These are phyloP conservation scores for Cephus pygmeus DNA, from an alignment of 2,888 invertebrate genomes.

Conservation along the genomic window DNA sequence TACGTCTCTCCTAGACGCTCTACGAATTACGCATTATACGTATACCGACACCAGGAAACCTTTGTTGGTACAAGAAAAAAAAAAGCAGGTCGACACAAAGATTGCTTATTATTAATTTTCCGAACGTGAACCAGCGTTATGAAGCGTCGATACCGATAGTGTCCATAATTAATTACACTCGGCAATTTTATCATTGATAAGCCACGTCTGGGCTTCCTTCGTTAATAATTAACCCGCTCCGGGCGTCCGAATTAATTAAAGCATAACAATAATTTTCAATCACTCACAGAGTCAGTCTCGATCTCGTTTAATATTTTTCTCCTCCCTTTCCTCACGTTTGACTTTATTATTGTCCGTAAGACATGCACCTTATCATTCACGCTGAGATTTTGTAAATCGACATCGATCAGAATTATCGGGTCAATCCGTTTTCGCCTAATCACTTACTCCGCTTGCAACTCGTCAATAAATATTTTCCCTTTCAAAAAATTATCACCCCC, in stretches of 20 bases:
- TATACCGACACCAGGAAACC: not conserved
- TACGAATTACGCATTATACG: too few relatives aligned
- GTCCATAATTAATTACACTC: not conserved
- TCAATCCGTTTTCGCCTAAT: not conserved
- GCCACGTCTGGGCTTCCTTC: not conserved
- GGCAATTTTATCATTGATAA: not conserved
- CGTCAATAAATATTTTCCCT: not conserved
- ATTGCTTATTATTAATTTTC: not conserved
- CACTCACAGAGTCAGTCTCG: not conserved
- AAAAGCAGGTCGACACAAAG: not conserved
- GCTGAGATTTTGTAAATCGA: too few relatives aligned
- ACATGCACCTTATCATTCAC: too few relatives aligned
- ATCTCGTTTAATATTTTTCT: not conserved
- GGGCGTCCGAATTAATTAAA: not conserved
- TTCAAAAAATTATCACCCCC: not conserved
- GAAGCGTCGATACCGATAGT: not conserved
- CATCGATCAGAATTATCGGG: not conserved
- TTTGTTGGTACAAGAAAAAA: not conserved
- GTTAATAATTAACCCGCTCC: not conserved
- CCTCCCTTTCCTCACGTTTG: not conserved
- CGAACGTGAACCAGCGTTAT: not conserved
- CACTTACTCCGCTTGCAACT: not conserved
- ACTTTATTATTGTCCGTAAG: too few relatives aligned
- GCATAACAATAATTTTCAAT: not conserved
- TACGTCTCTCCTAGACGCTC: too few relatives aligned